Evolutionary conservation across 2,888 invertebrate genomes (phyloP), one percentile per base, ranked within the genome.

Genomic region (Lithophane socia): DNA sequence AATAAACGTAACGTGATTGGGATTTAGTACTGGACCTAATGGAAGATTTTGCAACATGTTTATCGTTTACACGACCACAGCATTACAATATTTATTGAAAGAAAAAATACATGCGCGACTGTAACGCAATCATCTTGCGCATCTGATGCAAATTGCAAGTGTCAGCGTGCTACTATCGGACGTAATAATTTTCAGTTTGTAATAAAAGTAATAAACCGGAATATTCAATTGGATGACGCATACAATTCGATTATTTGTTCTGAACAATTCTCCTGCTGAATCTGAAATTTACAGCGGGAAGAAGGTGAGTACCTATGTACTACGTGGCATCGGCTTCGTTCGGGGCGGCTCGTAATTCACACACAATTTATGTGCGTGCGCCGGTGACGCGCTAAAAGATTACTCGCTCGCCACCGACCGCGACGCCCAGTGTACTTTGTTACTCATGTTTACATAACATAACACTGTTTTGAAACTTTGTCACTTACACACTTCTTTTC

Each of bases 351-450:
- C 94, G 94, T 96, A 95, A 94, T 91, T 96, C 94, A 94, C 89
- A 87, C 83, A 88, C 90, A 92, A 96, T 96, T 96, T 95, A 96
- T 96, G 95, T 96, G 95, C 95, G 95, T 96, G 95, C 95, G 94
- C 94, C 91, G 94, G 90, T 94, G 95, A 95, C 94, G 93, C 90
- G 92, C 91, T 96, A 96, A 96, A 94, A 96, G 95, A 96, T 96
- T 96, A 95, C 94, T 94, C 91, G 91, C 89, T 94, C 91, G 91
- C 89, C 87, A 88, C 79, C 68, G 58, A 37, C 63, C 37, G 5
- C 37, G 54, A 54, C 70, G 70, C 80, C 82, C 79, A 72, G 75
- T 71, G 76, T 83, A 85, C 82, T 85, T 83, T 82, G 85, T 82
- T 76, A 81, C 64, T 67, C 78, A 66, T 85, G 69, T 84, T 81